These are phyloP conservation scores for Pantherophis guttatus DNA, from an alignment of 2,113 vertebrate species.

Conservation along the genomic window DNA sequence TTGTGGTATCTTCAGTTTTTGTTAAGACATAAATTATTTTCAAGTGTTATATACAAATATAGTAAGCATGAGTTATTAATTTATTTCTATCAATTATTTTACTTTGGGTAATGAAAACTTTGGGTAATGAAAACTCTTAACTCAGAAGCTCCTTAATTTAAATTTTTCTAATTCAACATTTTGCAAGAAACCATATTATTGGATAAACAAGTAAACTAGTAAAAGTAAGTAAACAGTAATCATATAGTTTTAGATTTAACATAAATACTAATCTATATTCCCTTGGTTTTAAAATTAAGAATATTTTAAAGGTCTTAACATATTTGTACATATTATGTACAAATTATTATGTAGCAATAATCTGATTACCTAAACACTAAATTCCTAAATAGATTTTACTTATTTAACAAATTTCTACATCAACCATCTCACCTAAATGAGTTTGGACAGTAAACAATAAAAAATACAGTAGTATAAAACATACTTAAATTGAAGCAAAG, in stretches of 20 bases:
- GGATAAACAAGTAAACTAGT: neutral
- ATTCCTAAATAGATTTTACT: neutral
- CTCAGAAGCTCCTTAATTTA: neutral
- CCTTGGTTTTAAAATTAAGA: neutral
- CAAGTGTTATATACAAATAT: neutral
- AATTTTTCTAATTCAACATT: neutral
- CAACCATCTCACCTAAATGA: neutral
- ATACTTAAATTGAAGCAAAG: neutral
- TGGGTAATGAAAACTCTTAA: neutral
- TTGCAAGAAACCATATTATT: neutral
- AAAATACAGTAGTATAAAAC: neutral
- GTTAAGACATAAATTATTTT: neutral
- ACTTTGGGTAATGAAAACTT: too few relatives aligned
- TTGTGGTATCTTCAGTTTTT: neutral
- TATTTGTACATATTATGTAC: neutral
- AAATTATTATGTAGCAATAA: neutral
- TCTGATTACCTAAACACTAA: neutral
- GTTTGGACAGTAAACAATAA: neutral
- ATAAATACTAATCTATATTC: neutral
- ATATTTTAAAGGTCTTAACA: neutral
- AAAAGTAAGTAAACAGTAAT: neutral
- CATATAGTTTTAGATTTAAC: neutral
- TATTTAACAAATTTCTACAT: neutral
- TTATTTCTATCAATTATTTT: neutral
- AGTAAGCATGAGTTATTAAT: neutral